A percentile compares a stretch with the other conserved stretches of the same genome.
Conservation (phyloP, 35 echinoderm and acorn worm genomes). For the Patiria miniata region DNA sequence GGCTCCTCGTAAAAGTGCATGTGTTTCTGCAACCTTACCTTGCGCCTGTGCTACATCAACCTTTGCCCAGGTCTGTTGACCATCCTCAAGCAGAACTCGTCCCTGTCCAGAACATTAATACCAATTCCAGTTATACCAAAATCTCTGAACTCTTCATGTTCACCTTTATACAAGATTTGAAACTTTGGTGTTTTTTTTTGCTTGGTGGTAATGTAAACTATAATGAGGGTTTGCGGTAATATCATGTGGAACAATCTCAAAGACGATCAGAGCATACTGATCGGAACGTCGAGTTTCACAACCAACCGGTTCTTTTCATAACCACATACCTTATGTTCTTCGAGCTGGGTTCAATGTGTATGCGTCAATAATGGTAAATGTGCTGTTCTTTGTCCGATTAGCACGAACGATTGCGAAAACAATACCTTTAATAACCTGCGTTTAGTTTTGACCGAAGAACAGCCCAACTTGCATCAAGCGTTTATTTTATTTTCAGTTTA, state of each 20-base stretch:
- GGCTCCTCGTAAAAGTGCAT: too few species aligned
- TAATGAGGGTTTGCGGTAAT: too few species aligned
- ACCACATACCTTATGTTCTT: background rate
- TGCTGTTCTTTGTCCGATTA: background rate
- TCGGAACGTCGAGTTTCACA: too few species aligned
- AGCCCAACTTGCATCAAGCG: too few species aligned
- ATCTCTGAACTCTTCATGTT: background rate
- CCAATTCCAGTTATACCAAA: background rate
- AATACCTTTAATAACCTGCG: too few species aligned
- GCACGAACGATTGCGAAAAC: too few species aligned
- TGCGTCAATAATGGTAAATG: background rate
- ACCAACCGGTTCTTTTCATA: too few species aligned
- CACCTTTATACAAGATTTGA: too few species aligned
- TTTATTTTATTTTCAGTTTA: too few species aligned
- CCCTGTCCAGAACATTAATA: background rate
- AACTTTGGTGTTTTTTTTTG: background rate
- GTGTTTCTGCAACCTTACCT: background rate
- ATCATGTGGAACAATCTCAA: too few species aligned
- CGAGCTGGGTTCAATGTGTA: background rate
- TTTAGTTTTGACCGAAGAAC: too few species aligned
- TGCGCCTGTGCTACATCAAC: background rate
- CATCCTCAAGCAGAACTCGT: background rate
- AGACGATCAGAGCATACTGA: too few species aligned
- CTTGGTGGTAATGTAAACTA: background rate
- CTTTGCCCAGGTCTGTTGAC: background rate